Conservation (phyloP, 2,888 invertebrate species). For the Chymomyza caudatula region DNA sequence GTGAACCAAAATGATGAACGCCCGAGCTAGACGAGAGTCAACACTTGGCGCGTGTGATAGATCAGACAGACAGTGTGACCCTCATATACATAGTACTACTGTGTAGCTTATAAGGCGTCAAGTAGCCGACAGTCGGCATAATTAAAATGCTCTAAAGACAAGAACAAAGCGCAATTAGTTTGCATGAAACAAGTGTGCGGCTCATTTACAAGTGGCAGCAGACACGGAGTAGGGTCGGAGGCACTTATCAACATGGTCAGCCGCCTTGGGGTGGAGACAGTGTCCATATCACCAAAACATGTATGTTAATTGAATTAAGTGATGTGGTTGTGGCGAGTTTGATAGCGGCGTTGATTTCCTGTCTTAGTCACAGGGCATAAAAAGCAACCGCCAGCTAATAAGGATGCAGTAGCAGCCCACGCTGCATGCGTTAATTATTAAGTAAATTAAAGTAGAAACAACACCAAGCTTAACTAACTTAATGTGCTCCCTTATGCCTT, state of each 20-base stretch:
- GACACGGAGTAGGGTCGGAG: background rate
- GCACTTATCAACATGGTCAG: background rate
- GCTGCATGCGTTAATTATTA: constrained; percentile 12
- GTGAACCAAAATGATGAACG: constrained; percentile 41
- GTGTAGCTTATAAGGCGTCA: constrained; percentile 40
- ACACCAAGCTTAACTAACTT: background rate
- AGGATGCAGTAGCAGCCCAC: constrained; percentile 66
- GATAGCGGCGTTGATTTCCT: constrained; percentile 63
- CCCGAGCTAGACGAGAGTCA: constrained; percentile 7
- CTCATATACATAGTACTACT: constrained; percentile 45
- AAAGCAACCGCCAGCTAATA: constrained; percentile 46
- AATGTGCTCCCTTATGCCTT: background rate
- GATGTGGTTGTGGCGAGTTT: constrained; percentile 31
- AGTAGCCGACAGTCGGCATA: constrained; percentile 44
- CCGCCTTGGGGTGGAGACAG: constrained; percentile 50
- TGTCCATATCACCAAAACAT: constrained; percentile 51
- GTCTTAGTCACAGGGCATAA: constrained; percentile 50
- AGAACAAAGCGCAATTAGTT: constrained; percentile 64
- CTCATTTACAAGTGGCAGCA: constrained; percentile 49
- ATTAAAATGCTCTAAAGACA: constrained; percentile 64
- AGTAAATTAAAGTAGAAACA: constrained; percentile 5
- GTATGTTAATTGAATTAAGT: constrained; percentile 65
- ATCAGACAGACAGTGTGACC: constrained; percentile 43
- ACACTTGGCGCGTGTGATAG: constrained; percentile 70
- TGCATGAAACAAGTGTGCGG: constrained; percentile 66